These are phyloP conservation scores for Sprattus sprattus DNA, from an alignment of 2,113 vertebrate species.

Conservation along the genomic window DNA sequence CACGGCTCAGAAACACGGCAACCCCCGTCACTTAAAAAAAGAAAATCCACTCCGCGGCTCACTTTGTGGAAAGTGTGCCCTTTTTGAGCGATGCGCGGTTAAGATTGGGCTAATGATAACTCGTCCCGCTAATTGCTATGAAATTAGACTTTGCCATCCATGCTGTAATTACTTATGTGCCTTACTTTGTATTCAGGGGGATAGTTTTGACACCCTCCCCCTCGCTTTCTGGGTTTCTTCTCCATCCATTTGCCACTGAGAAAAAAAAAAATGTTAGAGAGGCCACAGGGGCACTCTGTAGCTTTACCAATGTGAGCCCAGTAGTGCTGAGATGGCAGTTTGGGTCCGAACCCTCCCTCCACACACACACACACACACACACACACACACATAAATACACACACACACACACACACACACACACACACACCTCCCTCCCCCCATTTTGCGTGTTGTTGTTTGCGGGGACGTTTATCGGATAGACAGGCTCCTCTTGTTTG, in stretches of 20 bases:
- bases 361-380: not conserved
- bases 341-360: not conserved
- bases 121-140: conserved; percentile 50
- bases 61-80: not conserved
- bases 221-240: conserved; percentile 3
- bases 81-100: conserved; percentile 38
- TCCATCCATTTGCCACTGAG: not conserved
- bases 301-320: conserved; percentile 2
- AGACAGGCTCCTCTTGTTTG: conserved; percentile 4
- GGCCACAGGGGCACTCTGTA: not conserved
- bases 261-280: not conserved
- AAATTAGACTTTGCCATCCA: conserved; percentile 48
- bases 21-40: conserved; percentile 22
- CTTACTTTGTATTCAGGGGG: conserved; percentile 37
- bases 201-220: conserved; percentile 27
- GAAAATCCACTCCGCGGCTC: not conserved
- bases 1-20: conserved; percentile 1
- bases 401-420: not conserved
- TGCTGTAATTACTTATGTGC: conserved; percentile 44
- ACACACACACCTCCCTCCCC: not conserved
- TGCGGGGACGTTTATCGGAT: conserved; percentile 47
- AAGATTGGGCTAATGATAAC: conserved; percentile 51
- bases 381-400: conserved; percentile 9
- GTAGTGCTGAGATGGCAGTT: conserved; percentile 49
- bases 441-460: conserved; percentile 24